A percentile compares a stretch with the other conserved stretches of the same genome.
Evolutionary conservation across 2,113 vertebrate genomes (phyloP).

Genomic region (Camelus bactrianus): DNA sequence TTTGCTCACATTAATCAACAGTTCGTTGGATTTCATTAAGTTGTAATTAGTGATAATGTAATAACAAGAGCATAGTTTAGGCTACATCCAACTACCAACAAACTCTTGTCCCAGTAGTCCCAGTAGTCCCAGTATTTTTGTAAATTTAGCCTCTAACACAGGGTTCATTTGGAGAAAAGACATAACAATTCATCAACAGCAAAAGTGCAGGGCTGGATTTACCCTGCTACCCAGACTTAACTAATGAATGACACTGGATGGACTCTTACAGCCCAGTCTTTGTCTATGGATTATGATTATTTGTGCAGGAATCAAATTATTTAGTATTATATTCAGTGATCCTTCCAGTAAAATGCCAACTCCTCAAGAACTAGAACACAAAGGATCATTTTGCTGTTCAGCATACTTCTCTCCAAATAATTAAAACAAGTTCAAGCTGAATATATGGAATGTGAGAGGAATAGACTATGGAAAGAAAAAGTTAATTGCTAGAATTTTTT

Average conservation of each 20-base stretch:
- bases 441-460: constrained; percentile 71
- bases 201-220: neutral
- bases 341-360: constrained; percentile 54
- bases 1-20: constrained; percentile 26
- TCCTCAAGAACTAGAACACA: constrained; percentile 51
- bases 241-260: neutral
- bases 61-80: neutral
- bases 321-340: neutral
- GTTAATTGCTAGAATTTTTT: constrained; percentile 82
- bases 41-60: constrained; percentile 7
- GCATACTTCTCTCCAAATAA: constrained; percentile 72
- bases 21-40: constrained; percentile 6
- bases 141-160: neutral
- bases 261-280: neutral
- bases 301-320: constrained; percentile 44
- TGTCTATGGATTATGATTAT: constrained; percentile 28
- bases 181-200: neutral
- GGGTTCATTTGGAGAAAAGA: constrained; percentile 15
- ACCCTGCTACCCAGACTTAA: neutral
- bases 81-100: neutral
- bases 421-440: constrained; percentile 72
- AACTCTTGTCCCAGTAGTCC: neutral
- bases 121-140: neutral
- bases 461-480: constrained; percentile 72
- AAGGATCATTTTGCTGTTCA: constrained; percentile 62